Base-by-base conservation (phyloP, 2,888 invertebrate species). In the Rhamphomyia laevipes region DNA sequence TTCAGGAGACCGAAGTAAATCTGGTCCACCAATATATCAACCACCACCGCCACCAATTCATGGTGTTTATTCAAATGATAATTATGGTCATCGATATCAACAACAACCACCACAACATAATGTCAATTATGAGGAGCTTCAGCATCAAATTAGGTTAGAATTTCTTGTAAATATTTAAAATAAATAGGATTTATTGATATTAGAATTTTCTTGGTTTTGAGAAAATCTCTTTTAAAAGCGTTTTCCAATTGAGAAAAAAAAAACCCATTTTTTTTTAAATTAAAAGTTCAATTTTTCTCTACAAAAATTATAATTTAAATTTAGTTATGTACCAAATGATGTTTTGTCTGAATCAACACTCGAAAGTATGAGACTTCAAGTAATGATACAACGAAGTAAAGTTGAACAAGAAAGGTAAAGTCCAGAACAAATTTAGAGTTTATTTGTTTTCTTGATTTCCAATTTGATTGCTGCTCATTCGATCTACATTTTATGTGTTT, bases 61-160 rank as follows among this genome's bases (percentile, higher is more conserved):
- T 37, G 68, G 70, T 45, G 68, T 68, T 41, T 66, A 67, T 53
- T 68, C 68, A 46, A 68, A 64, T 47, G 71, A 71, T 55, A 63
- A 69, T 45, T 71, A 70, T 55, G 71, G 70, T 59, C 69, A 71
- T 62, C 65, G 71, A 51, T 71, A 71, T 62, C 70, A 4, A 21
- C 21, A 21, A 6, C 23, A 27, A 27, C 23, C 4, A 27, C 23
- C 4, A n/a, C n/a, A 69, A 53, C 87, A 89, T 65, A 88, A 88
- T 66, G 86, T 86, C 55, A 89, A 89, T 69, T 87, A 86, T 61
- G 85, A 87, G 65, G 88, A 89, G 71, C 80, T 89, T 60, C 86
- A 87, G 69, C 84, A 82, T 61, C 86, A 87, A 67, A 74, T 87
- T 59, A 86, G 85, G 87, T 86, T 73, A 80, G 77, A 50, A 11